A percentile compares a stretch with the other conserved stretches of the same genome.
phyloP scores from a whole-genome alignment of 2,888 invertebrate genomes.

The Cancer borealis region DNA sequence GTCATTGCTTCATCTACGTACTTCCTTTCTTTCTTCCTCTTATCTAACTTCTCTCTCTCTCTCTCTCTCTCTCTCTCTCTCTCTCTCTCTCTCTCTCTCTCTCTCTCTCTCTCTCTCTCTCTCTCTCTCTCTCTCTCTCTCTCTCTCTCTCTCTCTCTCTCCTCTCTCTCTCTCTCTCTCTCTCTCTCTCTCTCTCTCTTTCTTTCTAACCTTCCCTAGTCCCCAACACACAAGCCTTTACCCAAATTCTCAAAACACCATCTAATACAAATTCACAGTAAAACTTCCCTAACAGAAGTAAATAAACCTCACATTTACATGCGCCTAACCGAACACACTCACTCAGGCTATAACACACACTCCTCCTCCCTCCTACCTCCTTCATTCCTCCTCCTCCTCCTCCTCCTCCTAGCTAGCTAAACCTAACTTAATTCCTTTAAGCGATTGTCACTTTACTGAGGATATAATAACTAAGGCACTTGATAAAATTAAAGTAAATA shows the following conservation, averaged over 20 bases:
- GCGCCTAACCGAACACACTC: not conserved
- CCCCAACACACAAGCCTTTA: not conserved
- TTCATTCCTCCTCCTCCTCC: no score
- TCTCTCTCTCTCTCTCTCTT: not conserved
- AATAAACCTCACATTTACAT: not conserved
- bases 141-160: not conserved
- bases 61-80: not conserved
- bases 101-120: not conserved
- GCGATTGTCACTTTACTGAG: no score
- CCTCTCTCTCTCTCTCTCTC: no score
- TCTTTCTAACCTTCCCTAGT: not conserved
- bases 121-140: not conserved
- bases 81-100: conserved; percentile 1
- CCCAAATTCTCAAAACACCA: not conserved
- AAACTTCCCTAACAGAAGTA: not conserved
- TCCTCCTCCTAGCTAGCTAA: no score
- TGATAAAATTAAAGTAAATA: no score
- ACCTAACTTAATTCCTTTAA: no score
- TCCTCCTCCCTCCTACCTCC: not conserved
- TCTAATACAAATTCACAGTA: not conserved
- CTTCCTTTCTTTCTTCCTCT: not conserved
- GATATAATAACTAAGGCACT: no score
- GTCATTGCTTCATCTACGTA: no score
- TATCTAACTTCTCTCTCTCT: not conserved
- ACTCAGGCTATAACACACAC: not conserved